A percentile compares a stretch with the other conserved stretches of the same genome.
These are phyloP conservation scores for Morelia viridis DNA, from an alignment of 2,797 vertebrate species.

Conservation along the genomic window DNA sequence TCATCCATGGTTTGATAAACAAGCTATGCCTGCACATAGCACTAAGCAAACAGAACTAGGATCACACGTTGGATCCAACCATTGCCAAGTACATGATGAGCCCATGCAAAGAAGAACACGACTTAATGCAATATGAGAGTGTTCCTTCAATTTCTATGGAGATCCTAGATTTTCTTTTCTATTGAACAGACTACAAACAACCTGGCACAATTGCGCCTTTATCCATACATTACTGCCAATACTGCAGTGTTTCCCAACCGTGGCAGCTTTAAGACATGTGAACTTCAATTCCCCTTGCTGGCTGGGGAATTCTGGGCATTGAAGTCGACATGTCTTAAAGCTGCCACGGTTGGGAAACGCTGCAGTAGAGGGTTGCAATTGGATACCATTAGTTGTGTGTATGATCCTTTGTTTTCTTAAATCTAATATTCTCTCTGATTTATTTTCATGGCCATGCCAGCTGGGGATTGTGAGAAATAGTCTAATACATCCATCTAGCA, in stretches of 20 bases:
- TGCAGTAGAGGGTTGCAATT: neutral
- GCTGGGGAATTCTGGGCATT: neutral
- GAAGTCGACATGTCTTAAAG: neutral
- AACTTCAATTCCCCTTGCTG: neutral
- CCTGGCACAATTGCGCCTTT: neutral
- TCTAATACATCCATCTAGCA: no score
- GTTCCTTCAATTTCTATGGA: no score
- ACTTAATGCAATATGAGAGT: no score
- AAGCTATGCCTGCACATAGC: no score
- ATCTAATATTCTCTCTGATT: neutral
- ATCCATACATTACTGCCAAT: constrained; percentile 7
- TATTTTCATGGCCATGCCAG: neutral
- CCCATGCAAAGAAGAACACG: neutral
- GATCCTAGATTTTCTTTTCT: neutral
- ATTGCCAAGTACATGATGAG: neutral
- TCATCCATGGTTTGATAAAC: no score
- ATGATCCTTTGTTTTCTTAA: neutral
- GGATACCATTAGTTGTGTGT: neutral
- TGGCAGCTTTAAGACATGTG: neutral
- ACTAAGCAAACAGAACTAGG: no score
- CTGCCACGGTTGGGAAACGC: no score
- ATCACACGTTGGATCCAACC: no score
- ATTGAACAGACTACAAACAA: constrained; percentile 17
- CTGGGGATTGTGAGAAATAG: no score
- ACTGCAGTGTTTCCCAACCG: no score